phyloP scores from a whole-genome alignment of 2,888 invertebrate genomes.

The Meiosimyza platycephala region DNA sequence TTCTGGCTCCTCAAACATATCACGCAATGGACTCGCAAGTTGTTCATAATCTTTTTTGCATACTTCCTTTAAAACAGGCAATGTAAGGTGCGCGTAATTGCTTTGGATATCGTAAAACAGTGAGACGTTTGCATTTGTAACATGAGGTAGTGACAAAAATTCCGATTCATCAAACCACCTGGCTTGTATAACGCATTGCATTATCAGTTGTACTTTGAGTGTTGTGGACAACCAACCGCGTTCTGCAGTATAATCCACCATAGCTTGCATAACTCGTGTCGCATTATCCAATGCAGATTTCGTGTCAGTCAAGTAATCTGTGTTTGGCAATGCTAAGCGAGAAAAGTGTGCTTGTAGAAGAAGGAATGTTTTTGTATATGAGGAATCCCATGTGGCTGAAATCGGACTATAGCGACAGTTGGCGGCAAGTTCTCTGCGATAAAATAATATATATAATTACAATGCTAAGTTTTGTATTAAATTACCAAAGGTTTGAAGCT shows the following conservation, averaged over 20 bases:
- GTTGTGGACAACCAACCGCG: slow-evolving; percentile 89
- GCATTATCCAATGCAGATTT: slow-evolving; percentile 98
- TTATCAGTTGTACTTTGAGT: slow-evolving; percentile 79
- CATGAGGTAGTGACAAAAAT: slow-evolving; percentile 80
- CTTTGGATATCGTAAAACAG: slow-evolving; percentile 70
- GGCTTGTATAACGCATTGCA: slow-evolving; percentile 94
- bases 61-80: slow-evolving; percentile 62
- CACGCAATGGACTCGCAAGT: slow-evolving; percentile 73
- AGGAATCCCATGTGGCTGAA: slow-evolving; percentile 83
- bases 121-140: slow-evolving; percentile 75
- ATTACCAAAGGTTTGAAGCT: background rate
- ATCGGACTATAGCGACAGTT: slow-evolving; percentile 80
- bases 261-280: slow-evolving; percentile 95
- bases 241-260: slow-evolving; percentile 94
- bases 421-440: slow-evolving; percentile 80
- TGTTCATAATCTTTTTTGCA: slow-evolving; percentile 71
- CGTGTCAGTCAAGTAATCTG: slow-evolving; percentile 95
- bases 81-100: slow-evolving; percentile 55
- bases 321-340: slow-evolving; percentile 83
- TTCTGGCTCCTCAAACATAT: slow-evolving; percentile 75
- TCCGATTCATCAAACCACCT: slow-evolving; percentile 84
- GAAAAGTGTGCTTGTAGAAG: slow-evolving; percentile 95
- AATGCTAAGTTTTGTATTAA: slow-evolving; percentile 15
- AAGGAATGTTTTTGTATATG: slow-evolving; percentile 93
- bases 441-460: slow-evolving; percentile 7